These are phyloP conservation scores for Myrmecophaga tridactyla DNA, from an alignment of 2,113 vertebrate species.

Conservation along the genomic window DNA sequence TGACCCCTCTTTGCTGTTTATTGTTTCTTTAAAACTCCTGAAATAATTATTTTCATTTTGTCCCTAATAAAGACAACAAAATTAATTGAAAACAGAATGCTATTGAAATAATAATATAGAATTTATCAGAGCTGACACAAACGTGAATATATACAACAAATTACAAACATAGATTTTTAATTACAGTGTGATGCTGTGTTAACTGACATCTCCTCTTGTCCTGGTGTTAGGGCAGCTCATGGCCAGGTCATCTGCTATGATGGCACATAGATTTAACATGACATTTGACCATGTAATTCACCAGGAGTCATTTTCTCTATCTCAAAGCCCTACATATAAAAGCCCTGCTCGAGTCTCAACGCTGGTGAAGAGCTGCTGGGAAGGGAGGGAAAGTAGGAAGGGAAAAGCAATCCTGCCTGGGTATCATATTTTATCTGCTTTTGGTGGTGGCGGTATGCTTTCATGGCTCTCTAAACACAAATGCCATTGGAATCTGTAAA, in stretches of 20 bases:
- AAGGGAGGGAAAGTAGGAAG: not conserved
- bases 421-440: not conserved
- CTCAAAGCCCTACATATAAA: not conserved
- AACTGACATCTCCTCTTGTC: not conserved
- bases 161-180: not conserved
- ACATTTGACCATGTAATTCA: not conserved
- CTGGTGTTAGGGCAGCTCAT: not conserved
- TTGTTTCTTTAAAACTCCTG: not conserved
- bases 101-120: not conserved
- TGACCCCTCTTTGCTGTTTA: not conserved
- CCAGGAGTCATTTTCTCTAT: not conserved
- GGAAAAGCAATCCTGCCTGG: not conserved
- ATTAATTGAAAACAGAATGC: not conserved
- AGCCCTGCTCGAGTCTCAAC: not conserved
- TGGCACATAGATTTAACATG: not conserved
- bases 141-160: not conserved
- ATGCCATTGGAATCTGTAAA: not conserved
- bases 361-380: not conserved
- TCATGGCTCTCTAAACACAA: not conserved
- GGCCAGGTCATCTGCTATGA: not conserved
- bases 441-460: not conserved
- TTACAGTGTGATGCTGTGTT: not conserved
- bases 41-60: conserved; percentile 13
- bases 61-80: not conserved
- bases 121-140: not conserved